Base-by-base conservation (phyloP, 2,888 invertebrate genomes). In the Caenorhabditis sp. region DNA sequence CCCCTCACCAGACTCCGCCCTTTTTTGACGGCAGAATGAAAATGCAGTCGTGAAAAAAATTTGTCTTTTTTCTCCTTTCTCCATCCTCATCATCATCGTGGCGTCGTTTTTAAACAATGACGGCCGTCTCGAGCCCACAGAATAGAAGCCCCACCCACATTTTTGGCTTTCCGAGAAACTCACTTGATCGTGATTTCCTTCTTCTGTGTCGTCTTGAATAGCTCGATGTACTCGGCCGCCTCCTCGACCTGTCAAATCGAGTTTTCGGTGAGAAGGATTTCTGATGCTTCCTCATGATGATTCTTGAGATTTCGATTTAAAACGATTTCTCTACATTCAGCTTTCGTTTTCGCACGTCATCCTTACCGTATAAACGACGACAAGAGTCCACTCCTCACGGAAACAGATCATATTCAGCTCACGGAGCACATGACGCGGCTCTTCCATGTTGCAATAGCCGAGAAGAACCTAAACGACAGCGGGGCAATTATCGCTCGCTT, bases 141-240 rank as follows among this genome's bases (percentile, higher is more conserved):
- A 24, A 48, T 8, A 30, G 35, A 56, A 45, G 22, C n/a, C 20
- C 17, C 39, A 6, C 26, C n/a, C 30, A 37, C 5, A 24, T 26
- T 43, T 53, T 43, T 5, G 22, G 39, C 45, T 13, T 9, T 13
- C 8, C 9, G 15, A 26, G 30, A 56, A 62, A 75, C 70, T 61
- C 35, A 78, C 74, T 71, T 76, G 58, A 77, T 59, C 27, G 50
- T 48, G 43, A 72, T 46, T 50, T 77, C 76, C 48, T 79, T 79
- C 27, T 79, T 79, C 62, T 88, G 85, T 13, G 83, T 63, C 52
- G 84, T 50, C 66, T 89, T 87, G 56, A 88, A 76, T 27, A 78
- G 85, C 73, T 88, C 89, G 41, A 89, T 78, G 77, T 87, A 89
- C 62, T 89, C 89, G 17, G 87, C 89, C 4, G 89, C 89, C 70